Percentiles rank a stretch among this genome's conserved stretches.
These are phyloP conservation scores for Phylloscopus trochilus DNA, from an alignment of 2,113 vertebrate species.

Conservation along the genomic window DNA sequence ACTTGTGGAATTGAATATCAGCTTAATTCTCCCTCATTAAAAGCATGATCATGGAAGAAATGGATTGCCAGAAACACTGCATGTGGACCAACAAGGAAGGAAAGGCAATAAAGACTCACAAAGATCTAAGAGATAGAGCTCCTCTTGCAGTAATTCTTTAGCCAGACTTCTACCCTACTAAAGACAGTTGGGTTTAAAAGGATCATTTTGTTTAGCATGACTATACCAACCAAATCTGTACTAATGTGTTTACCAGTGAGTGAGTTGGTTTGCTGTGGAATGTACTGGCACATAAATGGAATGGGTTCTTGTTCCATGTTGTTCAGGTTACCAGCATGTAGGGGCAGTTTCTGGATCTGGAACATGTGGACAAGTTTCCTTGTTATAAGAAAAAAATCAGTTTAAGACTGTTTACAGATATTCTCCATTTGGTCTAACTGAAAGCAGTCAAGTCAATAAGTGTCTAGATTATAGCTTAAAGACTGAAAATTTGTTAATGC, in stretches of 20 bases:
- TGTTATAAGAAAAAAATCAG: neutral
- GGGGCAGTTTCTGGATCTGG: neutral
- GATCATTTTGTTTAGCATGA: neutral
- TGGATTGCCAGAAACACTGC: neutral
- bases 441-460: neutral
- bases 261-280: neutral
- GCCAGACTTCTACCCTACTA: neutral
- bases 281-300: neutral
- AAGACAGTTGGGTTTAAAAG: neutral
- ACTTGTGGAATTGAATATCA: neutral
- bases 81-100: neutral
- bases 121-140: neutral
- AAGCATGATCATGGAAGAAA: neutral
- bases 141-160: neutral
- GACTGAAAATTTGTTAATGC: neutral
- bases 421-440: neutral
- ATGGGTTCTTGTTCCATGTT: neutral
- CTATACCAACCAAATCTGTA: neutral
- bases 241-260: neutral
- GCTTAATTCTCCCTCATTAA: neutral
- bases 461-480: neutral
- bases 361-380: neutral
- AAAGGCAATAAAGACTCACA: neutral
- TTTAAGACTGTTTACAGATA: neutral
- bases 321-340: neutral